phyloP scores from a whole-genome alignment of 1,140 invertebrate genomes.

The Saccostrea echinata region DNA sequence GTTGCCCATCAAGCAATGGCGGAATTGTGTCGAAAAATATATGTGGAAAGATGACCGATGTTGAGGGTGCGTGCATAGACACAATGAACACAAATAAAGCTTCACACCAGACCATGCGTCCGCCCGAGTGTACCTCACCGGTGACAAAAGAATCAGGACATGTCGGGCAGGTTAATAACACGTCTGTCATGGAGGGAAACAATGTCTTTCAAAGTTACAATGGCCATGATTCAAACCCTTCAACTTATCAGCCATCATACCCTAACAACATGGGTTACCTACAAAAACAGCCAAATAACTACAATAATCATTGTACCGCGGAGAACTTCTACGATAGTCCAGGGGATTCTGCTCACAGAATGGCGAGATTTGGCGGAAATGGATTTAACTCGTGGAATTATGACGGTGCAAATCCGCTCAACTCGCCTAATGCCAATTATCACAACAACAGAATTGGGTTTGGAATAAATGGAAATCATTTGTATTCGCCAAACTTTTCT shows the following conservation, averaged over 20 bases:
- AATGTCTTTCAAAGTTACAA: constrained; percentile 35
- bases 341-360: background rate
- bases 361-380: constrained; percentile 12
- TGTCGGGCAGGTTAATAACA: background rate
- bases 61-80: constrained; percentile 11
- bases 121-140: background rate
- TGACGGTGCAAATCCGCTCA: constrained; percentile 5
- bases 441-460: constrained; percentile 31
- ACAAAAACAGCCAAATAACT: constrained; percentile 3
- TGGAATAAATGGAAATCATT: constrained; percentile 41
- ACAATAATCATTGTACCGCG: background rate
- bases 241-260: constrained; percentile 15
- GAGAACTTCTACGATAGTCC: constrained; percentile 21
- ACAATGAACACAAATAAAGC: constrained; percentile 2
- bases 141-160: background rate
- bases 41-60: constrained; percentile 9
- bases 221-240: constrained; percentile 18
- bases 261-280: background rate
- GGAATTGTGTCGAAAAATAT: constrained; percentile 19
- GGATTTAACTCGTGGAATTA: constrained; percentile 43
- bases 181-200: constrained; percentile 24
- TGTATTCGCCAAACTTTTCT: constrained; percentile 40
- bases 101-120: constrained; percentile 21
- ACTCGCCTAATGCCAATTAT: constrained; percentile 18
- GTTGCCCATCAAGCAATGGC: background rate